Percentiles rank a stretch among this genome's conserved stretches.
These are phyloP conservation scores for Hyppa rectilinea DNA, from an alignment of 2,888 invertebrate genomes.

Conservation along the genomic window DNA sequence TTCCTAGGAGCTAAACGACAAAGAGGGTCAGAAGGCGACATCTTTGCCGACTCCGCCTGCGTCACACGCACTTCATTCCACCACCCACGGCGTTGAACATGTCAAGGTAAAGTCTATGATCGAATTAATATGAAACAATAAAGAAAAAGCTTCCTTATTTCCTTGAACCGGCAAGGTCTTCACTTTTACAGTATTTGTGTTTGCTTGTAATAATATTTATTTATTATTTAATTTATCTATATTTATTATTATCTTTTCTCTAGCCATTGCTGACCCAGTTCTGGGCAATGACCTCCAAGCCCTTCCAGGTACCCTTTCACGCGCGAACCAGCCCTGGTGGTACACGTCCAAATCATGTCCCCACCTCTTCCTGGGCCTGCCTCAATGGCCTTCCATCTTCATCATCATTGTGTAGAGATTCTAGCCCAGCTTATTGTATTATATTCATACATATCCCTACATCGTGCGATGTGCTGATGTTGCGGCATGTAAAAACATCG, in stretches of 20 bases:
- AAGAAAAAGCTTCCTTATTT: neutral
- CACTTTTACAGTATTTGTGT: neutral
- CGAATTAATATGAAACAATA: no score
- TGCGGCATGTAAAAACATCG: neutral
- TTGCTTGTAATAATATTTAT: neutral
- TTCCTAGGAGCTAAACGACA: conserved; percentile 90
- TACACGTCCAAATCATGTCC: neutral
- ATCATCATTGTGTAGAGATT: conserved; percentile 19
- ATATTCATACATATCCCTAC: conserved; percentile 3
- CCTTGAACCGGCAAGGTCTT: neutral
- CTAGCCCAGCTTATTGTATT: conserved; percentile 25
- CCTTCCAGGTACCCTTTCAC: conserved; percentile 37
- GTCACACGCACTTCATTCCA: conserved; percentile 87
- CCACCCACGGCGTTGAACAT: conserved; percentile 88
- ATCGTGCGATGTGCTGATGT: neutral
- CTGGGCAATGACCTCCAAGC: conserved; percentile 27
- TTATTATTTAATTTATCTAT: conserved; percentile 6
- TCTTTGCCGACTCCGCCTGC: conserved; percentile 86
- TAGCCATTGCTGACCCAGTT: conserved; percentile 36
- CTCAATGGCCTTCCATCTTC: neutral
- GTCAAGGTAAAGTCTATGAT: conserved; percentile 80
- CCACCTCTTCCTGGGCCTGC: neutral
- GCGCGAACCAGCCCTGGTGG: neutral
- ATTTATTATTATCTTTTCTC: conserved; percentile 16
- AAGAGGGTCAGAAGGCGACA: conserved; percentile 83